Conservation (phyloP, 2,797 vertebrate genomes). For the Esox lucius region DNA sequence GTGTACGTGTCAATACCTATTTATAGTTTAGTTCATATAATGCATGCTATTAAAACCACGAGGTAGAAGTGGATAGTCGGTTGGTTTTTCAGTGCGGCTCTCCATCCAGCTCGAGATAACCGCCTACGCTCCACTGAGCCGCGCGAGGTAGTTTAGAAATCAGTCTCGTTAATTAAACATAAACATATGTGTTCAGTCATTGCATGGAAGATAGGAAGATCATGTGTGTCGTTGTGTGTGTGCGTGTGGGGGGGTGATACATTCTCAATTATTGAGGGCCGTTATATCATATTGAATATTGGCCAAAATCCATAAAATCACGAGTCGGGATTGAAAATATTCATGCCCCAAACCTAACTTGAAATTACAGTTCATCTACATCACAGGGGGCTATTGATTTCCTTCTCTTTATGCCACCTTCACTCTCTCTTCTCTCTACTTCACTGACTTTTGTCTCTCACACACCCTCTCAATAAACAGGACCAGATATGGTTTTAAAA, state of each 20-base stretch:
- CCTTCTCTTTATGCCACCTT: background rate
- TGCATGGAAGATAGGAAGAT: background rate
- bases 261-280: background rate
- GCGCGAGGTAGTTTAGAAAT: slow-evolving; percentile 3
- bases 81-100: background rate
- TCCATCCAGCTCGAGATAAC: slow-evolving; percentile 1
- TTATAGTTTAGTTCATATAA: background rate
- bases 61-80: background rate
- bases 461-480: background rate
- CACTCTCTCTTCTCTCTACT: background rate
- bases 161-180: slow-evolving; percentile 13
- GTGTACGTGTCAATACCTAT: background rate
- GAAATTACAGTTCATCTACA: background rate
- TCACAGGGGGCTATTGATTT: slow-evolving; percentile 11
- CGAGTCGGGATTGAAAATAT: background rate
- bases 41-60: background rate
- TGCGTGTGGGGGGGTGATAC: background rate
- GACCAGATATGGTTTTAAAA: background rate
- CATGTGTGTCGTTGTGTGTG: background rate
- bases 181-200: slow-evolving; percentile 13
- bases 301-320: background rate
- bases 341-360: slow-evolving; percentile 11
- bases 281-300: slow-evolving; percentile 11
- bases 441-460: background rate
- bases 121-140: slow-evolving; percentile 11